phyloP scores from a whole-genome alignment of 2,113 vertebrate genomes.

The Mionectes macconnelli region DNA sequence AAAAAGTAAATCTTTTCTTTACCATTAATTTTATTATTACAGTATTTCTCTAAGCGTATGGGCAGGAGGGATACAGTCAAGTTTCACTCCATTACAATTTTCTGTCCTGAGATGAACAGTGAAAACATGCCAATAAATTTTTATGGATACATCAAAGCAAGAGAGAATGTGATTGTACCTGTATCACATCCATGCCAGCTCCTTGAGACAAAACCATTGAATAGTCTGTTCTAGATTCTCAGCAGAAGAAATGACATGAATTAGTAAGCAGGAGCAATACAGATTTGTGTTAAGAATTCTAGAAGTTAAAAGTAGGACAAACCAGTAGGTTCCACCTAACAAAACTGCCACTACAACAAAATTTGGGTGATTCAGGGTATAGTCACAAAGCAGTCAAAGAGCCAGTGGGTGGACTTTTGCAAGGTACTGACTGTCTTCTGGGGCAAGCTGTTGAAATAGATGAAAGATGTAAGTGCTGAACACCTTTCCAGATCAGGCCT shows the following conservation, averaged over 20 bases:
- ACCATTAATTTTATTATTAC: background rate
- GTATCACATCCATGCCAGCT: background rate
- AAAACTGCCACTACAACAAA: background rate
- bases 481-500: background rate
- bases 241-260: accelerated
- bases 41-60: background rate
- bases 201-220: background rate
- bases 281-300: background rate
- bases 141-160: background rate
- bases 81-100: background rate
- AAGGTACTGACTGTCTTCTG: background rate
- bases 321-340: background rate
- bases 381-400: background rate
- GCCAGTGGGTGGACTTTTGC: background rate
- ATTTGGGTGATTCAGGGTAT: accelerated
- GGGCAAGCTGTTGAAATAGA: background rate
- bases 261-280: background rate
- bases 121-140: background rate
- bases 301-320: background rate
- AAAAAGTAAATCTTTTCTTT: background rate
- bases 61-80: background rate
- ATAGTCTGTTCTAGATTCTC: background rate
- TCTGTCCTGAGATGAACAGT: background rate
- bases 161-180: background rate
- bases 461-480: background rate